Evolutionary conservation across 2,113 vertebrate genomes (phyloP).

Genomic region (Puffinus mauretanicus): DNA sequence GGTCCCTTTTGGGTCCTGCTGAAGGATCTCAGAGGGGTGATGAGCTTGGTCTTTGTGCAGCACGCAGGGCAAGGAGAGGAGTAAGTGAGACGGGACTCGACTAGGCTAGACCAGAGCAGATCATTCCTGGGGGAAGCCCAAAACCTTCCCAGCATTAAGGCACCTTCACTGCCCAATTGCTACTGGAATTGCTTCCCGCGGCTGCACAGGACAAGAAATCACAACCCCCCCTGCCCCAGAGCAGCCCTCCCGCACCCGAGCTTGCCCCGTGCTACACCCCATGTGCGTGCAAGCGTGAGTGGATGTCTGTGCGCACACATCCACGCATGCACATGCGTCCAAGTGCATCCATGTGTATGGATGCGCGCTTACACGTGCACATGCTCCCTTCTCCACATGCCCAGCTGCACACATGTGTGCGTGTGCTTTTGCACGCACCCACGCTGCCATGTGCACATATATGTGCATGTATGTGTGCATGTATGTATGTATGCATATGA

Average conservation of each 20-base stretch:
- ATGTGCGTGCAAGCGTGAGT: accelerated
- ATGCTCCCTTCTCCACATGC: accelerated
- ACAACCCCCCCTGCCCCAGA: too few species aligned
- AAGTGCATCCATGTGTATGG: accelerated
- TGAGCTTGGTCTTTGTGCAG: not conserved
- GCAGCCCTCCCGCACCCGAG: accelerated
- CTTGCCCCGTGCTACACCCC: not conserved
- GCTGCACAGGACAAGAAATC: not conserved
- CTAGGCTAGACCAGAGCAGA: accelerated
- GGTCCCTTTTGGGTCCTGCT: accelerated
- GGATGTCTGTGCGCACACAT: accelerated
- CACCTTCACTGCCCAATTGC: accelerated
- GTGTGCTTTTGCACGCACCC: accelerated
- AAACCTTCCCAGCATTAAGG: accelerated
- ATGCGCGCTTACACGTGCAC: too few species aligned
- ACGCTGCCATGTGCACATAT: accelerated
- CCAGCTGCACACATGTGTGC: not conserved
- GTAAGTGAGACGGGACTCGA: accelerated
- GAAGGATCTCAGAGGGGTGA: accelerated
- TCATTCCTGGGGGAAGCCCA: accelerated
- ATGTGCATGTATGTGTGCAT: accelerated
- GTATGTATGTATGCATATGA: accelerated
- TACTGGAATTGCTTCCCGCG: not conserved
- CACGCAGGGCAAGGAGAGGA: accelerated
- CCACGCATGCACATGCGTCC: accelerated